A percentile compares a stretch with the other conserved stretches of the same genome.
Evolutionary conservation across 2,888 invertebrate species (phyloP).

Genomic region (Athalia circularis): DNA sequence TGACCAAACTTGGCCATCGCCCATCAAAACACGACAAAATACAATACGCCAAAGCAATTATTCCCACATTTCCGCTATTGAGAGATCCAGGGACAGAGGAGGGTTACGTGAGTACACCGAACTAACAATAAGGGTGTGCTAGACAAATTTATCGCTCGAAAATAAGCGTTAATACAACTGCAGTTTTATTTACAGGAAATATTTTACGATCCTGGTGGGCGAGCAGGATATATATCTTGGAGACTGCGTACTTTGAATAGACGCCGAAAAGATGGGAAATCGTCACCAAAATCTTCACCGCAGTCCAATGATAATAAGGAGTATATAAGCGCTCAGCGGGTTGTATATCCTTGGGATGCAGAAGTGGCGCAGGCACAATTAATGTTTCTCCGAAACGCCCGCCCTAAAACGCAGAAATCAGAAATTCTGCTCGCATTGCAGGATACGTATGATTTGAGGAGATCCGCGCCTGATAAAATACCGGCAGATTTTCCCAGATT

Average conservation of each 20-base stretch:
- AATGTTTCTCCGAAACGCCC: too few species aligned
- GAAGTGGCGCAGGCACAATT: too few species aligned
- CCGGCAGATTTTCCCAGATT: slow-evolving; percentile 8
- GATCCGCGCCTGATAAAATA: slow-evolving; percentile 6
- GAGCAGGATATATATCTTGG: slow-evolving; percentile 6
- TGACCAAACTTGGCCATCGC: neutral
- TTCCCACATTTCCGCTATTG: neutral
- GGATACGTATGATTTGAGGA: neutral
- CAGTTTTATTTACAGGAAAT: neutral
- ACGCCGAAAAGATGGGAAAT: neutral
- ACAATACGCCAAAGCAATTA: neutral
- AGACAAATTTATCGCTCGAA: too few species aligned
- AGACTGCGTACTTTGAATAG: neutral
- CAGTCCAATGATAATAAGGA: too few species aligned
- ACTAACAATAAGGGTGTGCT: too few species aligned
- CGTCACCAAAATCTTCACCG: too few species aligned
- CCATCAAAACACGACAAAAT: neutral
- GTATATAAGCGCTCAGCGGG: too few species aligned
- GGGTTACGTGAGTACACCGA: slow-evolving; percentile 3
- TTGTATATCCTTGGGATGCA: too few species aligned
- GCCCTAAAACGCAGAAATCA: too few species aligned
- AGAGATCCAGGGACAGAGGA: neutral
- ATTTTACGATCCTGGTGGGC: slow-evolving; percentile 1
- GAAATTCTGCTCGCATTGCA: too few species aligned
- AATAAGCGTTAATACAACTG: too few species aligned